Base-by-base conservation (phyloP, 2,888 invertebrate species). In the Dysmachus trigonus region DNA sequence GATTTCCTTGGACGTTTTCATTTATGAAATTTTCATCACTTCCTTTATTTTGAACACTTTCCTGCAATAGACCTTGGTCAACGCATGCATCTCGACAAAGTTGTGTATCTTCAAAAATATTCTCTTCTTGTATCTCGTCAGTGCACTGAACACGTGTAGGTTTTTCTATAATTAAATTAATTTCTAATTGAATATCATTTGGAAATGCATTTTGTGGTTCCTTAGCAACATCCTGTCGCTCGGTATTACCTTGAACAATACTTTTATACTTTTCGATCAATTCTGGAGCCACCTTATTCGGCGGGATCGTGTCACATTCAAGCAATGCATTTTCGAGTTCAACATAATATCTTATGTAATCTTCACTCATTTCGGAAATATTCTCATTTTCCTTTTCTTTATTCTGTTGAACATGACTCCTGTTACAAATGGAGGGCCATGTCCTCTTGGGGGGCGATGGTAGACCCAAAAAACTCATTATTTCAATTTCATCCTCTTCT, bases 281-380 rank as follows among this genome's bases (percentile, higher is more conserved):
- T 30, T 81, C 53, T 35, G 27, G 30, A 47, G 81, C 13, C 8
- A 18, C 18, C 0, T 10, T 22, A 22, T 62, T 18, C 3, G 62
- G 10, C 2, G 62, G 27, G 1, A 18, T 27, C 13, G 62, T 62
- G 22, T 62, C 62, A 27, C 62, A 62, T 3, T 22, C 27, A 27
- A 62, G 62, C 2, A 62, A 62, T 62, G 27, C 85, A 88, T 92
- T 91, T 82, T 92, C 92, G 74, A 92, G 87, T 71, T 88, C 88
- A 71, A 92, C 89, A 85, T 90, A 91, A 47, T 90, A 90, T 8
- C 90, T 88, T 4, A 91, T 88, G 86, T 91, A 92, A 35, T 89
- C 90, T 38, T 89, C 89, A 79, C 79, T 51, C 2, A 31, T 8
- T 33, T 77, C 77, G 2, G 71, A 72, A n/a, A n/a, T 10, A 22